Evolutionary conservation across 2,797 vertebrate species (phyloP).

Genomic region (Pterois miles): DNA sequence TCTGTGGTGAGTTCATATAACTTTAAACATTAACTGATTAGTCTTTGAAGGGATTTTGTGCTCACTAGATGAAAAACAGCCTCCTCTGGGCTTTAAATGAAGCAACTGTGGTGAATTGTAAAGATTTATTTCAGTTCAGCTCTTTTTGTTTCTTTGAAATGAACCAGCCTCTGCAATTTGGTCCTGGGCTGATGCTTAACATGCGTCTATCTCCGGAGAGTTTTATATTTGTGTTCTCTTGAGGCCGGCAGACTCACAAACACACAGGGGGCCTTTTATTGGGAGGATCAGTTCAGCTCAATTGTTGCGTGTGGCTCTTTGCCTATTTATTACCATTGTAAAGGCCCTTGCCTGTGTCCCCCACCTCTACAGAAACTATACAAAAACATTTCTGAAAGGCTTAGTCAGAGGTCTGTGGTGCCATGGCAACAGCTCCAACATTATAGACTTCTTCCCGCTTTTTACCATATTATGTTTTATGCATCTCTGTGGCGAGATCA

Average conservation of each 20-base stretch:
- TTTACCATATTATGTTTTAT: conserved; percentile 46
- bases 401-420: conserved; percentile 52
- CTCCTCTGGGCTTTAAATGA: not conserved
- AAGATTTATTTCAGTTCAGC: not conserved
- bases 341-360: conserved; percentile 47
- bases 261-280: conserved; percentile 39
- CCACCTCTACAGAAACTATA: conserved; percentile 49
- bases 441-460: conserved; percentile 52
- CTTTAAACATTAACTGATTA: conserved; percentile 60
- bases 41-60: conserved; percentile 14
- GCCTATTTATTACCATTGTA: conserved; percentile 70
- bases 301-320: conserved; percentile 57
- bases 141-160: not conserved
- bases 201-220: not conserved
- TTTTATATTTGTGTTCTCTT: conserved; percentile 36
- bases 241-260: conserved; percentile 39
- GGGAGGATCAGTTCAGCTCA: conserved; percentile 48
- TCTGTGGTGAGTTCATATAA: conserved; percentile 39
- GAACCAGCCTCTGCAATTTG: conserved; percentile 6
- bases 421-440: conserved; percentile 69
- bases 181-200: not conserved
- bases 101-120: not conserved
- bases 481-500: conserved; percentile 32
- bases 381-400: conserved; percentile 70
- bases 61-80: not conserved